Evolutionary conservation across 1,140 invertebrate species (phyloP).

Genomic region (Aethina tumida): DNA sequence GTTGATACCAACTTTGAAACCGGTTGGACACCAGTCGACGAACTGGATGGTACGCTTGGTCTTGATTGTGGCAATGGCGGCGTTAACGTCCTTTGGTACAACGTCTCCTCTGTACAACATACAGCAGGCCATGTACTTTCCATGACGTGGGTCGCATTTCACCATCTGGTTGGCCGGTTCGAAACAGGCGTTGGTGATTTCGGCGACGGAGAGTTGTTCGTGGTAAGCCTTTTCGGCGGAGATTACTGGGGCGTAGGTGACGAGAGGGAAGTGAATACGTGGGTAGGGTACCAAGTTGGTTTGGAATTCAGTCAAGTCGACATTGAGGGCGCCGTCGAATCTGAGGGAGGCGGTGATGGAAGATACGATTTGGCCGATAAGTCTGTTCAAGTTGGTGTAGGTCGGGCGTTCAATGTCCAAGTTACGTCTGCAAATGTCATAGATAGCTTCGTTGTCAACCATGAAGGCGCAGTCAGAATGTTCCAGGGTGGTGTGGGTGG

Average conservation of each 20-base stretch:
- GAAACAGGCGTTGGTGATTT: slow-evolving; percentile 59
- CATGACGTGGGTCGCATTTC: slow-evolving; percentile 53
- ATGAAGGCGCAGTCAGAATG: slow-evolving; percentile 56
- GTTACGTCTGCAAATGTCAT: slow-evolving; percentile 58
- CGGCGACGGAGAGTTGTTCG: slow-evolving; percentile 55
- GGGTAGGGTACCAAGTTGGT: slow-evolving; percentile 60
- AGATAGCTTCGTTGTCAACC: slow-evolving; percentile 63
- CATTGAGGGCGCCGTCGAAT: slow-evolving; percentile 68
- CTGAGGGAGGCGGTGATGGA: slow-evolving; percentile 67
- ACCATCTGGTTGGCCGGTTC: slow-evolving; percentile 59
- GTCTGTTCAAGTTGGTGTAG: slow-evolving; percentile 53
- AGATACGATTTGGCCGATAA: slow-evolving; percentile 64
- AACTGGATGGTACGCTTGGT: slow-evolving; percentile 59
- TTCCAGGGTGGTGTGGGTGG: slow-evolving; percentile 52
- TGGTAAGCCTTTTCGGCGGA: slow-evolving; percentile 55
- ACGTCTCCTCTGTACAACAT: slow-evolving; percentile 58
- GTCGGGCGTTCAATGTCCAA: slow-evolving; percentile 53
- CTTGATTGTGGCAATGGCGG: slow-evolving; percentile 73
- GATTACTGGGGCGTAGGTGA: slow-evolving; percentile 58
- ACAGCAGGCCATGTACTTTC: slow-evolving; percentile 67
- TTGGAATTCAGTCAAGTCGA: slow-evolving; percentile 76
- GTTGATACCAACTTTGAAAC: slow-evolving; percentile 63
- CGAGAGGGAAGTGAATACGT: slow-evolving; percentile 60
- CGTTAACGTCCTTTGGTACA: slow-evolving; percentile 50
- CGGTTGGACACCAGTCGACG: slow-evolving; percentile 62